phyloP scores from a whole-genome alignment of 2,797 vertebrate genomes.

The Adrianichthys oophorus region DNA sequence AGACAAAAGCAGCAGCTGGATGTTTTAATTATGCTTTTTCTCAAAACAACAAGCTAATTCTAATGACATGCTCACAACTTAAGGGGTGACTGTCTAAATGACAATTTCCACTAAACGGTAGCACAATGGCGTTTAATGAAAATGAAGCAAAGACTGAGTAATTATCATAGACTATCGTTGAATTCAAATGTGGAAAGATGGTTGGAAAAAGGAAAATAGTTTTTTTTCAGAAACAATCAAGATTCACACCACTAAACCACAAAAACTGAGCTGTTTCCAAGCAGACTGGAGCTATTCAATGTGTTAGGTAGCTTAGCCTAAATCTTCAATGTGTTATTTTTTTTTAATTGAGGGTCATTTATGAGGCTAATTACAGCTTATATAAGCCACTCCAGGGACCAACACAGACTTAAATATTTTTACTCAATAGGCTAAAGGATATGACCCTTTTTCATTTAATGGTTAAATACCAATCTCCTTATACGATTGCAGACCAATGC shows the following conservation, averaged over 20 bases:
- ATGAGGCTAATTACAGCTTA: conserved; percentile 52
- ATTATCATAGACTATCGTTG: conserved; percentile 36
- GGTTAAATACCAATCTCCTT: conserved; percentile 72
- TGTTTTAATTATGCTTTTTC: conserved; percentile 17
- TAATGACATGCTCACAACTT: conserved; percentile 42
- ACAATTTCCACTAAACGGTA: conserved; percentile 19
- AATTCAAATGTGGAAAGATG: conserved; percentile 30
- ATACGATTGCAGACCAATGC: conserved; percentile 61
- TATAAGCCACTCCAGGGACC: conserved; percentile 42
- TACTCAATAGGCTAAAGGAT: conserved; percentile 58
- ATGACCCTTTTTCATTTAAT: conserved; percentile 71
- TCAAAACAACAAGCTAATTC: conserved; percentile 32
- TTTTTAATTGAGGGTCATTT: conserved; percentile 47
- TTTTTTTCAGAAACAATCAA: conserved; percentile 40
- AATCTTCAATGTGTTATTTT: conserved; percentile 49
- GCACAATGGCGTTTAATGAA: conserved; percentile 37
- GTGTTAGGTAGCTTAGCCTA: conserved; percentile 44
- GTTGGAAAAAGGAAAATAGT: conserved; percentile 36
- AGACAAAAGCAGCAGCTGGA: conserved; percentile 10
- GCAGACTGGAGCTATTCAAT: conserved; percentile 40
- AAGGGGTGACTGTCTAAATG: conserved; percentile 16
- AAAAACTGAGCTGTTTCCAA: conserved; percentile 43
- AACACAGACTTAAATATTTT: conserved; percentile 56
- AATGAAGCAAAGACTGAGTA: conserved; percentile 23
- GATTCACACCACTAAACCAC: conserved; percentile 45